phyloP scores from a whole-genome alignment of 2,113 vertebrate species.

The Theristicus caerulescens region DNA sequence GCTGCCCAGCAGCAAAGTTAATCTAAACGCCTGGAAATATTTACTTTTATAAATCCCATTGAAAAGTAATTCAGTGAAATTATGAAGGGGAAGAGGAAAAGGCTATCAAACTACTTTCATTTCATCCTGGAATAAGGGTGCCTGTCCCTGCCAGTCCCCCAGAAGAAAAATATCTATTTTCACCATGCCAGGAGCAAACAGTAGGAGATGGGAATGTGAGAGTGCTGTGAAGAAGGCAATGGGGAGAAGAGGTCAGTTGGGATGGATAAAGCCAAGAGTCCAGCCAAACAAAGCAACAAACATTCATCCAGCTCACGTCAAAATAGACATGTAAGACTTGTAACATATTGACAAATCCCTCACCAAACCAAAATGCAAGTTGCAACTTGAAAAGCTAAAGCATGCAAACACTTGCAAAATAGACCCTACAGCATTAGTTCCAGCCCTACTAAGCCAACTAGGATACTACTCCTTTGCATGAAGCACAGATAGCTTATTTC shows the following conservation, averaged over 20 bases:
- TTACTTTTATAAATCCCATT: not conserved
- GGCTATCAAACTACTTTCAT: not conserved
- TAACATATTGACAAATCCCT: not conserved
- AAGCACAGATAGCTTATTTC: slow-evolving; percentile 18
- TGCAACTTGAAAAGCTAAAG: slow-evolving; percentile 21
- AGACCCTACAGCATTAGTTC: slow-evolving; percentile 23
- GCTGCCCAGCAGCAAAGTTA: not conserved
- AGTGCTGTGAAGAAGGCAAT: not conserved
- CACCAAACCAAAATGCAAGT: not conserved
- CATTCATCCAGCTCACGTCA: not conserved
- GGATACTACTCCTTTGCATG: not conserved
- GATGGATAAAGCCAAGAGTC: not conserved
- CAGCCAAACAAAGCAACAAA: not conserved
- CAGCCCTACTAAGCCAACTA: not conserved
- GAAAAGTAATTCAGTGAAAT: not conserved
- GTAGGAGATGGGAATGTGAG: not conserved
- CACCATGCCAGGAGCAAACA: not conserved
- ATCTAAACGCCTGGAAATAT: not conserved
- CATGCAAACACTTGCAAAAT: not conserved
- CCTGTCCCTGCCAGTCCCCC: not conserved
- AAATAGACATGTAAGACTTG: not conserved
- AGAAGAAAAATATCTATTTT: not conserved
- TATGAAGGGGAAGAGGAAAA: not conserved
- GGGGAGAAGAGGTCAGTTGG: not conserved
- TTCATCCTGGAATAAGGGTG: not conserved